These are phyloP conservation scores for Catagonus wagneri DNA, from an alignment of 2,113 vertebrate genomes.

Conservation along the genomic window DNA sequence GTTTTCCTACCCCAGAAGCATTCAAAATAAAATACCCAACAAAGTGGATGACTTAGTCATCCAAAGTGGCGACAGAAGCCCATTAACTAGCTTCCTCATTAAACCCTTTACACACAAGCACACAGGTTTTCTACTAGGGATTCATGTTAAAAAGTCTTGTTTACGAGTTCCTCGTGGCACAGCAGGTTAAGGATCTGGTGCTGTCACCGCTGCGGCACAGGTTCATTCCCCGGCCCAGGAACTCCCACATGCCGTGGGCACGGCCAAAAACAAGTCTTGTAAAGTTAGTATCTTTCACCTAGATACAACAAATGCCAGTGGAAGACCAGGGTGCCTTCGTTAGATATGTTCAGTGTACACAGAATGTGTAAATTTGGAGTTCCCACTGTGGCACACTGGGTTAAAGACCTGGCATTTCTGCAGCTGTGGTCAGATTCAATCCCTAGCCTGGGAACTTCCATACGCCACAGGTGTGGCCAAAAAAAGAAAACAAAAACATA, in stretches of 20 bases:
- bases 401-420: too few species aligned
- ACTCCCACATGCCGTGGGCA: too few species aligned
- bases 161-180: too few species aligned
- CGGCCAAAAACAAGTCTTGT: slow-evolving; percentile 89
- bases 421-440: too few species aligned
- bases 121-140: slow-evolving; percentile 95
- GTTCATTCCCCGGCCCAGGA: too few species aligned
- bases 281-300: slow-evolving; percentile 92
- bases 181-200: too few species aligned
- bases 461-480: too few species aligned
- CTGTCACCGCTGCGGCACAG: too few species aligned
- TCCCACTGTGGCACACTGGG: too few species aligned
- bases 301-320: slow-evolving; percentile 91
- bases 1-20: slow-evolving; percentile 88
- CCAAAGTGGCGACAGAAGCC: slow-evolving; percentile 93
- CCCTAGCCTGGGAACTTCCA: too few species aligned
- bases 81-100: slow-evolving; percentile 92
- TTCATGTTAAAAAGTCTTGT: slow-evolving; percentile 92
- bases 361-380: slow-evolving; percentile 92
- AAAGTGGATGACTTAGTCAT: slow-evolving; percentile 96
- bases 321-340: slow-evolving; percentile 90
- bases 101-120: slow-evolving; percentile 96
- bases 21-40: slow-evolving; percentile 96
- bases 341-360: slow-evolving; percentile 90
- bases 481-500: slow-evolving; percentile 72